phyloP scores from a whole-genome alignment of 2,797 vertebrate genomes.

The Onychomys leucogaster region DNA sequence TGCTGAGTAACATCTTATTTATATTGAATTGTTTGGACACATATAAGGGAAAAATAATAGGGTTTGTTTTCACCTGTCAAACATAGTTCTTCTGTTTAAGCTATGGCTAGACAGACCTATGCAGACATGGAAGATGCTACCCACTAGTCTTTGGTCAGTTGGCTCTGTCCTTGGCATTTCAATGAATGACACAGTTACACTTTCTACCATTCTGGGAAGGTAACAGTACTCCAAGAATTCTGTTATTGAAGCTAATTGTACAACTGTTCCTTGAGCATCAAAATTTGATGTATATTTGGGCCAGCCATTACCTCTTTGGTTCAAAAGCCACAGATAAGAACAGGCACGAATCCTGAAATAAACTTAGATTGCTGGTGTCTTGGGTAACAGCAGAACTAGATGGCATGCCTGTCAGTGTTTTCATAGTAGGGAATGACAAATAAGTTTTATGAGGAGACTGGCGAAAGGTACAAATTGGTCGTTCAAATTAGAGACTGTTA shows the following conservation, averaged over 20 bases:
- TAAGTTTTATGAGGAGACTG: slow-evolving; percentile 43
- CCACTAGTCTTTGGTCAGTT: neutral
- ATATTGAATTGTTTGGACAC: slow-evolving; percentile 64
- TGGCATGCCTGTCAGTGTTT: slow-evolving; percentile 41
- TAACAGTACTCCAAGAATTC: neutral
- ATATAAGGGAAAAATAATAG: slow-evolving; percentile 1
- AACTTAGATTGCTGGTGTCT: slow-evolving; percentile 39
- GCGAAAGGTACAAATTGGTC: slow-evolving; percentile 60
- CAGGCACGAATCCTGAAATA: neutral
- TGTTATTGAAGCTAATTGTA: neutral
- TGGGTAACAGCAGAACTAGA: slow-evolving; percentile 2
- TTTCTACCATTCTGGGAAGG: slow-evolving; percentile 33
- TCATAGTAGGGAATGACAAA: slow-evolving; percentile 42
- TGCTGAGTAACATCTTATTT: slow-evolving; percentile 74
- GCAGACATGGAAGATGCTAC: neutral
- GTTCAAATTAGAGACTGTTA: slow-evolving; percentile 58
- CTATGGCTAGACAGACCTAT: neutral
- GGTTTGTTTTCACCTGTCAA: slow-evolving; percentile 62
- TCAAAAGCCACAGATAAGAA: neutral
- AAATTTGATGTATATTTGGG: neutral
- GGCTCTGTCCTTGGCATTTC: neutral
- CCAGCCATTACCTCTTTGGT: neutral
- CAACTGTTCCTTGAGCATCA: neutral
- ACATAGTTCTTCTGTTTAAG: slow-evolving; percentile 6
- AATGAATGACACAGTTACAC: neutral